Evolutionary conservation across 2,113 vertebrate genomes (phyloP).

Genomic region (Notiomystis cincta): DNA sequence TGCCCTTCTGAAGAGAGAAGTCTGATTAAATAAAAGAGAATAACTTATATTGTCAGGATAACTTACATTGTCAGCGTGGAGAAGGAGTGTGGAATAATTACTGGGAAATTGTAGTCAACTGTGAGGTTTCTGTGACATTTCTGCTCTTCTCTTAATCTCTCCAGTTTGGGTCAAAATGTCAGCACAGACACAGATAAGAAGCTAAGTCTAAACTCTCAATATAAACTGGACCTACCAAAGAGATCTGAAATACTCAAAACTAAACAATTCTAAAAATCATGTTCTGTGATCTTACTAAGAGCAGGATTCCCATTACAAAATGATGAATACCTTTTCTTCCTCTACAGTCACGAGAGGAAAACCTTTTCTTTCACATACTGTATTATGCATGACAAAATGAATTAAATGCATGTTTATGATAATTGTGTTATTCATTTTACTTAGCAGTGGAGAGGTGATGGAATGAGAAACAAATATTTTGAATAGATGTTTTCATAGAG

Average conservation of each 20-base stretch:
- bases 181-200: neutral
- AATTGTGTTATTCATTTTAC: slow-evolving; percentile 17
- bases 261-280: neutral
- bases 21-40: slow-evolving; percentile 43
- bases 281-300: neutral
- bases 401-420: slow-evolving; percentile 26
- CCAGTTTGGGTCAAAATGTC: neutral
- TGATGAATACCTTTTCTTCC: neutral
- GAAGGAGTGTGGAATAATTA: slow-evolving; percentile 12
- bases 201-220: neutral
- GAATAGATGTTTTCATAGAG: neutral
- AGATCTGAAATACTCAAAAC: neutral
- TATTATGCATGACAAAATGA: neutral
- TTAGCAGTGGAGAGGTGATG: slow-evolving; percentile 14
- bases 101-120: slow-evolving; percentile 4
- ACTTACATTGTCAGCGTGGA: slow-evolving; percentile 19
- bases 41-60: slow-evolving; percentile 36
- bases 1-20: slow-evolving; percentile 40
- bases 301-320: neutral
- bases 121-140: neutral
- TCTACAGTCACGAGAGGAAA: neutral
- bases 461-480: slow-evolving; percentile 49
- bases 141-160: neutral
- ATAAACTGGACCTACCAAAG: neutral
- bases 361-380: neutral